Percentiles rank a stretch among this genome's conserved stretches.
Conservation (phyloP, 2,113 vertebrate genomes). For the Poeciliopsis occidentalis region DNA sequence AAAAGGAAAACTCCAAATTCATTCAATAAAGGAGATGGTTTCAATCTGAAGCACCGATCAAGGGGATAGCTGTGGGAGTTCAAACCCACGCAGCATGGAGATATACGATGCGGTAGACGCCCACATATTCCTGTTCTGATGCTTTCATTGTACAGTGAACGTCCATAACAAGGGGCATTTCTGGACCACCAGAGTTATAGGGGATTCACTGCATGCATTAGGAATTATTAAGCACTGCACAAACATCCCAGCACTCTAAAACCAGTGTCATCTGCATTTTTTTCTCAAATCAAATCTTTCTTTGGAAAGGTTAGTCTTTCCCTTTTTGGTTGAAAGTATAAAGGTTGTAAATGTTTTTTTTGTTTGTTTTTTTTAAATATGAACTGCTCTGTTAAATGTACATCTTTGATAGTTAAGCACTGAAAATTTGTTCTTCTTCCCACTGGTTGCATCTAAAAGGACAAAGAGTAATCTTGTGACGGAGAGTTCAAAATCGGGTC, state of each 20-base stretch:
- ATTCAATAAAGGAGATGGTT: slow-evolving; percentile 31
- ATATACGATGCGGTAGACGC: slow-evolving; percentile 55
- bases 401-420: background rate
- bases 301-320: background rate
- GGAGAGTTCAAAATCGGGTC: background rate
- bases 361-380: background rate
- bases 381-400: background rate
- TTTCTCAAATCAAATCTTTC: background rate
- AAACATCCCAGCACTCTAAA: background rate
- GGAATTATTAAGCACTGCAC: background rate
- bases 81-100: slow-evolving; percentile 31
- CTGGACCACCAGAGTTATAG: background rate
- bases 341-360: no score
- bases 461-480: background rate
- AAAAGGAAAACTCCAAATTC: slow-evolving; percentile 3
- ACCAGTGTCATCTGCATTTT: background rate
- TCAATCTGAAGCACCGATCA: slow-evolving; percentile 26
- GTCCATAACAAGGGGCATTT: slow-evolving; percentile 23
- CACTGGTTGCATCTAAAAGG: background rate
- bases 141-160: slow-evolving; percentile 40
- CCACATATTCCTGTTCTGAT: slow-evolving; percentile 62
- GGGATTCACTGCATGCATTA: background rate
- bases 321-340: background rate
- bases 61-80: slow-evolving; percentile 7
- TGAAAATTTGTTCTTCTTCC: no score